Evolutionary conservation across 2,797 vertebrate genomes (phyloP), one percentile per base, ranked within the genome.

Genomic region (Poliocrania exsul): DNA sequence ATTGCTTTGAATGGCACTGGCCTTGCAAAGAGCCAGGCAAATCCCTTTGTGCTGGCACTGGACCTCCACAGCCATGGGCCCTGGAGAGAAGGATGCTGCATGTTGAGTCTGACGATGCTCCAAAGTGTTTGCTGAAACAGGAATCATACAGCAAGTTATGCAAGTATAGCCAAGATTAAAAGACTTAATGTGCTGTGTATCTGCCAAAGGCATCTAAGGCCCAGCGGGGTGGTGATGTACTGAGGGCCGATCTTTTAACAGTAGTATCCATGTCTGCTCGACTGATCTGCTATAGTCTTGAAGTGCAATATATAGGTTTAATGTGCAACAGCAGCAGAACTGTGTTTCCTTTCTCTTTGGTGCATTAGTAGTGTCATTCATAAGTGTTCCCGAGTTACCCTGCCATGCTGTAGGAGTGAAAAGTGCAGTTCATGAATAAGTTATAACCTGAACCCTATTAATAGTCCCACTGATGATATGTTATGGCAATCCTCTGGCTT

Each of bases 391-490:
- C 5, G 6, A 70, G 90, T 87, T 93, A 83, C 84, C 81, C 91
- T 95, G 89, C 92, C 66, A 24, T 53, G 26, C 47, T 40, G 61
- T 11, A 54, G 9, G 62, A 95, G 80, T 95, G 89, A 92, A 96
- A 93, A 96, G 95, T 96, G 89, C 92, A 86, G 85, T 96, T 96
- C 94, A 96, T 96, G 89, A 94, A 96, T 96, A 92, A 96, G 87
- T 95, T 92, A 96, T 93, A 94, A 91, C 82, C 92, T 86, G 85
- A 91, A 94, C 92, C 79, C 85, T 96, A 92, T 95, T 96, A 95
- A 95, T 94, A 96, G 89, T 92, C 62, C 79, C 91, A 84, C 73
- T 90, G 93, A 95, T 96, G 82, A 93, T 95, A 96, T 42, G 85
- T 90, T 92, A 92, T 44, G 37, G 92, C 89, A 96, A 84, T 81